Evolutionary conservation across 2,113 vertebrate genomes (phyloP).

Genomic region (Perognathus longimembris): DNA sequence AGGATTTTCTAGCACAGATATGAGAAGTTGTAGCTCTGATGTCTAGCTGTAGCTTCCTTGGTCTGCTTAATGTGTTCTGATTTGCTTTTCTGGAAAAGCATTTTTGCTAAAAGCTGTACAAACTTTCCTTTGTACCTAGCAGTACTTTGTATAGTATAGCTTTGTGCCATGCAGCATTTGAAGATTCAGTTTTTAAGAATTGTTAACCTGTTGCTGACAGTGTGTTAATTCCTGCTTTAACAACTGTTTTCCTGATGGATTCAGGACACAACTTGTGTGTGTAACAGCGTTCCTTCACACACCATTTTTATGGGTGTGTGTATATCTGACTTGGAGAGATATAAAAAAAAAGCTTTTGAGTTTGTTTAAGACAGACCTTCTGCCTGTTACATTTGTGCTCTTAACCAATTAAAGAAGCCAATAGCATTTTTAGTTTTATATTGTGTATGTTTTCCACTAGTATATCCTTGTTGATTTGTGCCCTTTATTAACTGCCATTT

Average conservation of each 20-base stretch:
- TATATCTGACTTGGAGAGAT: conserved; percentile 60
- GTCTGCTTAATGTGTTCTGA: conserved; percentile 50
- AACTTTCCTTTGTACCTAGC: neutral
- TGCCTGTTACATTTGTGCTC: conserved; percentile 74
- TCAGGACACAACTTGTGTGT: conserved; percentile 76
- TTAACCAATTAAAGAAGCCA: conserved; percentile 69
- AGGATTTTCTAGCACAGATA: conserved; percentile 57
- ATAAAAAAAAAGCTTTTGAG: conserved; percentile 66
- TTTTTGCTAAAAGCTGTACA: conserved; percentile 14
- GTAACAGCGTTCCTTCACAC: conserved; percentile 3
- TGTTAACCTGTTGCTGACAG: conserved; percentile 47
- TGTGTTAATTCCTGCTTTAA: conserved; percentile 52
- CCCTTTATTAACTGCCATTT: conserved; percentile 80
- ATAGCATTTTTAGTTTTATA: conserved; percentile 63
- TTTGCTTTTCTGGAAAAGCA: conserved; percentile 60
- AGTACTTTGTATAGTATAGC: conserved; percentile 45
- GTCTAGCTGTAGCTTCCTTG: conserved; percentile 40
- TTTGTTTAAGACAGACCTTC: conserved; percentile 69
- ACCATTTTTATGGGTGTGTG: conserved; percentile 81
- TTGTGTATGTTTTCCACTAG: conserved; percentile 56
- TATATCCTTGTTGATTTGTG: conserved; percentile 59
- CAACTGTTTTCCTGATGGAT: conserved; percentile 59
- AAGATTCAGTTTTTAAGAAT: conserved; percentile 61
- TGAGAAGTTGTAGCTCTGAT: conserved; percentile 51
- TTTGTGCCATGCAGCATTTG: conserved; percentile 45